Evolutionary conservation across 1,140 invertebrate genomes (phyloP).

Genomic region (Papilio polytes): DNA sequence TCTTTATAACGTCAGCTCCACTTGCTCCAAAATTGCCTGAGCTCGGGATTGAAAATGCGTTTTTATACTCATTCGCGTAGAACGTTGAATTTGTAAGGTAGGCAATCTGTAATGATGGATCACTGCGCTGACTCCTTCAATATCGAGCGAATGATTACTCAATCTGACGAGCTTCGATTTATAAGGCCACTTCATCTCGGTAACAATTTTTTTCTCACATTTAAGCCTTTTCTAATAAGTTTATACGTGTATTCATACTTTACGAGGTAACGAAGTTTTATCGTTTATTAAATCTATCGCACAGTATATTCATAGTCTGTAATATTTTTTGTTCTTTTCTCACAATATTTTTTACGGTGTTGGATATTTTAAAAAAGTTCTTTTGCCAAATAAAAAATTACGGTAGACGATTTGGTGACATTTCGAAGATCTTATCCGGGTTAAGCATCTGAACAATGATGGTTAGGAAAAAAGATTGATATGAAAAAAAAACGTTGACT

Average conservation of each 20-base stretch:
- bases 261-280: slow-evolving; percentile 23
- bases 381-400: slow-evolving; percentile 70
- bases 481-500: slow-evolving; percentile 70
- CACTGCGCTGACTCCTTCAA: slow-evolving; percentile 51
- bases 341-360: slow-evolving; percentile 53
- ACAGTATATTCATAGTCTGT: slow-evolving; percentile 27
- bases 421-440: slow-evolving; percentile 79
- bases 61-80: slow-evolving; percentile 58
- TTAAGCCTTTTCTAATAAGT: slow-evolving; percentile 7
- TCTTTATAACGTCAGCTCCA: slow-evolving; percentile 54
- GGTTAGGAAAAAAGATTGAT: slow-evolving; percentile 77
- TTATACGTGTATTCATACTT: slow-evolving; percentile 16
- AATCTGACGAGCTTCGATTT: slow-evolving; percentile 43
- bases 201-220: slow-evolving; percentile 33
- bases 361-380: slow-evolving; percentile 60
- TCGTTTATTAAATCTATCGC: slow-evolving; percentile 31
- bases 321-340: slow-evolving; percentile 36
- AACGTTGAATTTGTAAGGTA: slow-evolving; percentile 58
- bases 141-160: slow-evolving; percentile 57
- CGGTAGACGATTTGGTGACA: slow-evolving; percentile 73
- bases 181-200: slow-evolving; percentile 30
- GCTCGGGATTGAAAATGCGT: slow-evolving; percentile 56
- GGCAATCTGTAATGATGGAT: slow-evolving; percentile 61
- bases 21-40: slow-evolving; percentile 56
- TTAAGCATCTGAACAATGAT: slow-evolving; percentile 80